phyloP scores from a whole-genome alignment of 2,888 invertebrate genomes.

The Drosophila setosimentum region DNA sequence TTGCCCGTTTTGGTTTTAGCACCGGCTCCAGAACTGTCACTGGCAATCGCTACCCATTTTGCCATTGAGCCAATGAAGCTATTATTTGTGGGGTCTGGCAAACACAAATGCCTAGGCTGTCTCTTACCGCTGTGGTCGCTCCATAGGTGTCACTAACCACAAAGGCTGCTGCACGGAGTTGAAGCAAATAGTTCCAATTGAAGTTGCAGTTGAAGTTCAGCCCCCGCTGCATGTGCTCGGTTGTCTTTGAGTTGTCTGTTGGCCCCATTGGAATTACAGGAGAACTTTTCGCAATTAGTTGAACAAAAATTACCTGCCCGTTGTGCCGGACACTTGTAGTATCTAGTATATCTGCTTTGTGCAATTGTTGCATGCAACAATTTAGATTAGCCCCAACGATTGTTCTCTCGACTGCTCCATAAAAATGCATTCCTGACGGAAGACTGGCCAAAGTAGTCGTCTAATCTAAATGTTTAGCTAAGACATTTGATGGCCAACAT shows the following conservation, averaged over 20 bases:
- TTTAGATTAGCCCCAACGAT: slow-evolving; percentile 75
- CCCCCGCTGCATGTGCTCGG: slow-evolving; percentile 62
- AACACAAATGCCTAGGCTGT: slow-evolving; percentile 56
- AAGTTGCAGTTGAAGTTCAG: slow-evolving; percentile 16
- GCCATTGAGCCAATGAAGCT: slow-evolving; percentile 72
- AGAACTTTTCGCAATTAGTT: slow-evolving; percentile 84
- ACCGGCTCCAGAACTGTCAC: slow-evolving; percentile 34
- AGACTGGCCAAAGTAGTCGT: slow-evolving; percentile 48
- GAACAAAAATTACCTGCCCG: slow-evolving; percentile 76
- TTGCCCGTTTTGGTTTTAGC: slow-evolving; percentile 66
- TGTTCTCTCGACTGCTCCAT: slow-evolving; percentile 68
- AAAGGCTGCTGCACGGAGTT: slow-evolving; percentile 28
- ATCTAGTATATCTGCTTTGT: slow-evolving; percentile 30
- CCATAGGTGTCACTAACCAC: slow-evolving; percentile 76
- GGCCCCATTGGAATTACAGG: slow-evolving; percentile 72
- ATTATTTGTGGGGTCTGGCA: slow-evolving; percentile 71
- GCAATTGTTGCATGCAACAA: slow-evolving; percentile 82
- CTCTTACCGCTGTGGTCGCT: slow-evolving; percentile 31
- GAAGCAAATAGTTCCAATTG: slow-evolving; percentile 18
- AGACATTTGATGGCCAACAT: slow-evolving; percentile 79
- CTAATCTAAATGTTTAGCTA: slow-evolving; percentile 78
- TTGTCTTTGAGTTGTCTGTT: slow-evolving; percentile 73
- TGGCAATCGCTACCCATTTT: slow-evolving; percentile 16
- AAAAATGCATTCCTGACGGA: slow-evolving; percentile 78
- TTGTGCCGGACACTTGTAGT: slow-evolving; percentile 55